A percentile compares a stretch with the other conserved stretches of the same genome.
Evolutionary conservation across 2,797 vertebrate species (phyloP).

Genomic region (Dermochelys coriacea): DNA sequence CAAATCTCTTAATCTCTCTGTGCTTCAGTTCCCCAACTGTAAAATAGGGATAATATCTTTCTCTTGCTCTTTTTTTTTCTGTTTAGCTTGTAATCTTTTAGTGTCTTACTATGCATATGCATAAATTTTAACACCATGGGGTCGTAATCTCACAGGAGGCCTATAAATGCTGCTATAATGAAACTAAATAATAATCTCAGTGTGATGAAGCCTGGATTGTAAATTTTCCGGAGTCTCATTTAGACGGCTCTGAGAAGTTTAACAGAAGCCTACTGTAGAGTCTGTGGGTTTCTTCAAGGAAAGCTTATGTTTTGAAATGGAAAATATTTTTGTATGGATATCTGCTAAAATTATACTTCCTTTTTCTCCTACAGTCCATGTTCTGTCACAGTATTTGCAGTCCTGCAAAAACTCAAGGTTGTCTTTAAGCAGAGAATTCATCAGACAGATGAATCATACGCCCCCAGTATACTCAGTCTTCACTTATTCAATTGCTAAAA

Average conservation of each 20-base stretch:
- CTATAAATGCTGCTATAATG: not conserved
- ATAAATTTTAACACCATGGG: not conserved
- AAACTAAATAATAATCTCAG: not conserved
- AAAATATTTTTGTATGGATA: not conserved
- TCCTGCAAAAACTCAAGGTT: not conserved
- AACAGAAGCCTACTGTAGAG: not conserved
- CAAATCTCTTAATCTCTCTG: not conserved
- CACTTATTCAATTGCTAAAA: not conserved
- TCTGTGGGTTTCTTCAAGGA: not conserved
- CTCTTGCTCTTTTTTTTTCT: not conserved
- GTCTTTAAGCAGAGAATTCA: not conserved
- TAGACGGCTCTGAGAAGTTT: not conserved
- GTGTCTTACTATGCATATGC: not conserved
- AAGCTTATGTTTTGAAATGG: not conserved
- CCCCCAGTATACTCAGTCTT: not conserved
- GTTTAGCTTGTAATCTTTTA: not conserved
- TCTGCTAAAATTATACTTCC: not conserved
- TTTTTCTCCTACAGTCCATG: not conserved
- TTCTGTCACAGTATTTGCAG: not conserved
- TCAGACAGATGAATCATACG: not conserved
- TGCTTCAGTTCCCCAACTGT: not conserved
- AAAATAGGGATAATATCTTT: not conserved
- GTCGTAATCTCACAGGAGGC: not conserved
- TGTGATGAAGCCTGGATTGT: not conserved
- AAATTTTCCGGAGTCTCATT: not conserved